A percentile compares a stretch with the other conserved stretches of the same genome.
These are phyloP conservation scores for Selenia dentaria DNA, from an alignment of 2,888 invertebrate genomes.

Conservation along the genomic window DNA sequence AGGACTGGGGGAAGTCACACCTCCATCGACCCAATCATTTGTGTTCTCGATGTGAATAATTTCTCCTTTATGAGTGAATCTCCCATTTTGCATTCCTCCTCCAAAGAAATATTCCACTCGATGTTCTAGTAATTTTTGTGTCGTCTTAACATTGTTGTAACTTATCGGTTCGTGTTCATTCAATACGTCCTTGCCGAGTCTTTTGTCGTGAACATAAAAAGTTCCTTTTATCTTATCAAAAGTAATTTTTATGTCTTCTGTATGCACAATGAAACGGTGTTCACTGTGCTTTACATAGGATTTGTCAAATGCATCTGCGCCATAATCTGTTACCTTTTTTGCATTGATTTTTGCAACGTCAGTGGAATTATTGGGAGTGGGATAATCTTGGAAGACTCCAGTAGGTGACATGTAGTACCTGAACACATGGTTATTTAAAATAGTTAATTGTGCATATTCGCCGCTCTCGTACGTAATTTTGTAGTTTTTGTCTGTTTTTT, in stretches of 20 bases:
- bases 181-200: conserved; percentile 59
- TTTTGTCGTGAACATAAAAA: conserved; percentile 59
- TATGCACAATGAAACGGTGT: conserved; percentile 50
- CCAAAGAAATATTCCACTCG: conserved; percentile 69
- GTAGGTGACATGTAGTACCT: conserved; percentile 69
- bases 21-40: conserved; percentile 69
- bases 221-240: conserved; percentile 62
- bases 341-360: conserved; percentile 64
- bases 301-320: conserved; percentile 51
- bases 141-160: conserved; percentile 48
- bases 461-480: conserved; percentile 55
- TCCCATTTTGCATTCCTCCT: conserved; percentile 78
- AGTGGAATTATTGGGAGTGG: conserved; percentile 55
- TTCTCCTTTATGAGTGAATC: conserved; percentile 71
- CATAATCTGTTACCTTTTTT: conserved; percentile 60
- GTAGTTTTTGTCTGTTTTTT: conserved; percentile 55
- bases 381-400: conserved; percentile 64
- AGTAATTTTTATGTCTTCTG: conserved; percentile 57
- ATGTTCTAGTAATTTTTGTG: conserved; percentile 55
- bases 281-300: conserved; percentile 49
- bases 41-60: conserved; percentile 64
- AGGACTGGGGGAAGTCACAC: conserved; percentile 71
- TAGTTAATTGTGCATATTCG: conserved; percentile 58
- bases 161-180: conserved; percentile 55
- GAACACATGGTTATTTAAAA: conserved; percentile 69